Evolutionary conservation across 2,888 invertebrate genomes (phyloP).

Genomic region (Drosophila austrosaltans): DNA sequence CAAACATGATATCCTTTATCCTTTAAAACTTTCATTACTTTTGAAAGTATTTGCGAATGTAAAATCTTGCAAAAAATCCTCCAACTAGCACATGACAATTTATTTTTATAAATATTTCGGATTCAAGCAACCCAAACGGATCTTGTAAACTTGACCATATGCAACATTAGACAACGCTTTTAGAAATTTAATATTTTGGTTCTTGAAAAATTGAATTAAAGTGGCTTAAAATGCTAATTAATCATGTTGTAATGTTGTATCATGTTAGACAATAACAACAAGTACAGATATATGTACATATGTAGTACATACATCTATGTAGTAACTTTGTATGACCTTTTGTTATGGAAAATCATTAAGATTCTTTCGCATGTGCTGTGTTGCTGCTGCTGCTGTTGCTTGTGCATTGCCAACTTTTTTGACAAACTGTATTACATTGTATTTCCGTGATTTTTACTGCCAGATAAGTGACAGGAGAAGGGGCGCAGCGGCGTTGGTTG

Average conservation of each 20-base stretch:
- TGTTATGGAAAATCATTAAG: constrained; percentile 66
- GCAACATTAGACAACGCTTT: no score
- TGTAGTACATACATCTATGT: constrained; percentile 31
- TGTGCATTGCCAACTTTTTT: constrained; percentile 53
- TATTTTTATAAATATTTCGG: no score
- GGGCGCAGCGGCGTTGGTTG: constrained; percentile 31
- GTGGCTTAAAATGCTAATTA: neutral
- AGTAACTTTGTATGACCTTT: constrained; percentile 44
- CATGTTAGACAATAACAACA: neutral
- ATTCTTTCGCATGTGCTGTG: constrained; percentile 37
- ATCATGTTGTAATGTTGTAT: neutral
- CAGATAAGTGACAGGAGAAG: constrained; percentile 52
- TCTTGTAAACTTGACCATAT: no score
- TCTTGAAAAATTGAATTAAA: neutral
- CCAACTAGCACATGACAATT: no score
- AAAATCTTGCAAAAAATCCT: no score
- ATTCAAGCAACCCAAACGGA: no score
- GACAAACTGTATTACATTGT: constrained; percentile 69
- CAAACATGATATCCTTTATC: no score
- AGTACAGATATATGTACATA: neutral
- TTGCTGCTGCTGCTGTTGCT: constrained; percentile 15
- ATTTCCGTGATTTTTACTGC: constrained; percentile 59
- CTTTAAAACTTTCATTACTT: no score
- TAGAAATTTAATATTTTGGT: neutral
- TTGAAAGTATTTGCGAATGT: no score